A percentile compares a stretch with the other conserved stretches of the same genome.
These are phyloP conservation scores for Hiodon alosoides DNA, from an alignment of 2,113 vertebrate species.

Conservation along the genomic window DNA sequence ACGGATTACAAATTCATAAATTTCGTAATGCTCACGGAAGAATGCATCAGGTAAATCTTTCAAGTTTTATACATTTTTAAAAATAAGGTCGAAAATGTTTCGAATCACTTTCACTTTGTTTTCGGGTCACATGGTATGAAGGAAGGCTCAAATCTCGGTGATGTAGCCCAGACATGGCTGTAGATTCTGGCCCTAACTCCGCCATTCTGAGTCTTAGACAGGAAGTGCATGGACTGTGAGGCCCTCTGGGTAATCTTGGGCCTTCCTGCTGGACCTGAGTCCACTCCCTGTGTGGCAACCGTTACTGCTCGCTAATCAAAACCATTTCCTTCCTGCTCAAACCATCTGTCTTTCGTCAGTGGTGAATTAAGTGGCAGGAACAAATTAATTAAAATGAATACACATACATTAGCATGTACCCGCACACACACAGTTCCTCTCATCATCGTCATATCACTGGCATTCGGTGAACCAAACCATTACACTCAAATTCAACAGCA, in stretches of 20 bases:
- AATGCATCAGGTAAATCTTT: too few species aligned
- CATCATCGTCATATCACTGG: not conserved
- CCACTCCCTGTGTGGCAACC: conserved; percentile 53
- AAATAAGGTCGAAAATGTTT: too few species aligned
- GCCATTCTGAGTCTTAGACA: not conserved
- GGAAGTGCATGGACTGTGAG: conserved; percentile 25
- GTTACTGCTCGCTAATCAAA: conserved; percentile 49
- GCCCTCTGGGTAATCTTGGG: conserved; percentile 35
- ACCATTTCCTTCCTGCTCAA: conserved; percentile 35
- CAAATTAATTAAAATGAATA: conserved; percentile 60
- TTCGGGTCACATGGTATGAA: not conserved
- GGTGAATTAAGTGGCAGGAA: conserved; percentile 55
- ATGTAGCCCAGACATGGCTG: not conserved
- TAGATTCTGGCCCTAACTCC: too few species aligned
- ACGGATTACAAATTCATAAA: too few species aligned
- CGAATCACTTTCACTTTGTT: not conserved
- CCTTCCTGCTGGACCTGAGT: conserved; percentile 44
- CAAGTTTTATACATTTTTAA: too few species aligned
- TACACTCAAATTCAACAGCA: conserved; percentile 21
- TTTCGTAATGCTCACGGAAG: too few species aligned
- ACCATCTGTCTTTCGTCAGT: conserved; percentile 63
- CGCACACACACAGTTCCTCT: conserved; percentile 7
- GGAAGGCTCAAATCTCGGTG: not conserved
- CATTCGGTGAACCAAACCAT: too few species aligned
- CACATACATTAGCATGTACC: conserved; percentile 19